These are phyloP conservation scores for Caenorhabditis panamensis DNA, from an alignment of 2,888 invertebrate genomes.

Conservation along the genomic window DNA sequence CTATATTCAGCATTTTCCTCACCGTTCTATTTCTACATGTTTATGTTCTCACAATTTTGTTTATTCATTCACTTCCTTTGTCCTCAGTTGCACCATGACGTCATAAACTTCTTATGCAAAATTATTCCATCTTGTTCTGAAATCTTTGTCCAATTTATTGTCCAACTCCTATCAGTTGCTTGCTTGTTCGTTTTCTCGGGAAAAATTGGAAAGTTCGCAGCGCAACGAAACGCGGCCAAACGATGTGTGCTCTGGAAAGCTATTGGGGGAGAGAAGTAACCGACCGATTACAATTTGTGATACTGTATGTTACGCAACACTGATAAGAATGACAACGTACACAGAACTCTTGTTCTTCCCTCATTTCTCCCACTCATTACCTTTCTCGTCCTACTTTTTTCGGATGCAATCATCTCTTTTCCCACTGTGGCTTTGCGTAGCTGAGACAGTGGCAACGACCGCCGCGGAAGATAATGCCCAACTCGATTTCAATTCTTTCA, in stretches of 20 bases:
- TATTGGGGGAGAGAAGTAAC: conserved; percentile 12
- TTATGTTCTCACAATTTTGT: not conserved
- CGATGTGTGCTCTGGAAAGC: conserved; percentile 23
- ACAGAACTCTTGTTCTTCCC: not conserved
- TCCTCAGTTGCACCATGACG: conserved; percentile 24
- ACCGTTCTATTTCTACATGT: conserved; percentile 29
- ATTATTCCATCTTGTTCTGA: conserved; percentile 31
- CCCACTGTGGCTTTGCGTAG: no score
- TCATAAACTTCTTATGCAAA: conserved; percentile 38
- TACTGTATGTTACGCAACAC: conserved; percentile 6
- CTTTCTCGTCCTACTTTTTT: not conserved
- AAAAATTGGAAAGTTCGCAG: conserved; percentile 28
- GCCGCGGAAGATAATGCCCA: conserved; percentile 9
- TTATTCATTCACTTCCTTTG: not conserved
- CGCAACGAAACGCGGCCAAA: conserved; percentile 12
- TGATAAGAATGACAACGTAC: conserved; percentile 1
- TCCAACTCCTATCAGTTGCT: conserved; percentile 27
- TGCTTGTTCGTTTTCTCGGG: conserved; percentile 19
- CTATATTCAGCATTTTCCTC: conserved; percentile 12
- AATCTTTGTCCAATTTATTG: not conserved
- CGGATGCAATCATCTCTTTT: not conserved
- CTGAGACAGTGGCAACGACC: no score
- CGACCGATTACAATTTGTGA: not conserved
- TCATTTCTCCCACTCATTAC: not conserved
- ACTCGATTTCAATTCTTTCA: conserved; percentile 43